Conservation (phyloP, 2,888 invertebrate genomes). For the Synergus japonicus region DNA sequence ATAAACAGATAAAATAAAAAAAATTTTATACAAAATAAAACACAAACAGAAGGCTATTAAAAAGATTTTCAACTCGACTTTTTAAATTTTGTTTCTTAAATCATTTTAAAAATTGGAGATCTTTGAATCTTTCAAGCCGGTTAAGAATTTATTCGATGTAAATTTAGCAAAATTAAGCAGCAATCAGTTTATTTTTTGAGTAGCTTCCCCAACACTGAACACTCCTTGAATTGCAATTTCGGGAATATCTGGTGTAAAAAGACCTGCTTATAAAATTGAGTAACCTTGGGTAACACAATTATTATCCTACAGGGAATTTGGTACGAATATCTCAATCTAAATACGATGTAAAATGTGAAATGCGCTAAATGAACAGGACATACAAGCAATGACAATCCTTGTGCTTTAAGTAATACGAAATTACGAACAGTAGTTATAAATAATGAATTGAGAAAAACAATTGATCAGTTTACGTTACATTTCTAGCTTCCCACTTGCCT, state of each 20-base stretch:
- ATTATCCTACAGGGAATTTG: slow-evolving; percentile 14
- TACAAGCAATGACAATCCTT: slow-evolving; percentile 38
- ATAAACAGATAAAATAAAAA: no score
- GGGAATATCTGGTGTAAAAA: slow-evolving; percentile 73
- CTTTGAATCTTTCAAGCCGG: no score
- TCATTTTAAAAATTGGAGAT: no score
- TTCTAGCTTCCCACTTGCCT: slow-evolving; percentile 74
- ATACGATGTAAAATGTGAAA: slow-evolving; percentile 24
- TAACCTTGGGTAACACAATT: not conserved
- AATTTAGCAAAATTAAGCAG: not conserved
- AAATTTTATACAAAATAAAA: no score
- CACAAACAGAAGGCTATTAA: no score
- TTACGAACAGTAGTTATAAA: slow-evolving; percentile 32
- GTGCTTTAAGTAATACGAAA: slow-evolving; percentile 7
- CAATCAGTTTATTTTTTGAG: not conserved
- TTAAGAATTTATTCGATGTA: no score
- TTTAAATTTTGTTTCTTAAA: no score
- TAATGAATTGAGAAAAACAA: slow-evolving; percentile 41
- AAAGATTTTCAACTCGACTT: no score
- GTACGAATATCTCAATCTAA: slow-evolving; percentile 14
- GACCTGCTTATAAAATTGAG: not conserved
- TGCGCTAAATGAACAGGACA: slow-evolving; percentile 47
- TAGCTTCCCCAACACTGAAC: not conserved
- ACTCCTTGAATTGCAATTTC: slow-evolving; percentile 47
- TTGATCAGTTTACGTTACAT: slow-evolving; percentile 40